A percentile compares a stretch with the other conserved stretches of the same genome.
Conservation (phyloP, 2,797 vertebrate species). For the Huso huso region DNA sequence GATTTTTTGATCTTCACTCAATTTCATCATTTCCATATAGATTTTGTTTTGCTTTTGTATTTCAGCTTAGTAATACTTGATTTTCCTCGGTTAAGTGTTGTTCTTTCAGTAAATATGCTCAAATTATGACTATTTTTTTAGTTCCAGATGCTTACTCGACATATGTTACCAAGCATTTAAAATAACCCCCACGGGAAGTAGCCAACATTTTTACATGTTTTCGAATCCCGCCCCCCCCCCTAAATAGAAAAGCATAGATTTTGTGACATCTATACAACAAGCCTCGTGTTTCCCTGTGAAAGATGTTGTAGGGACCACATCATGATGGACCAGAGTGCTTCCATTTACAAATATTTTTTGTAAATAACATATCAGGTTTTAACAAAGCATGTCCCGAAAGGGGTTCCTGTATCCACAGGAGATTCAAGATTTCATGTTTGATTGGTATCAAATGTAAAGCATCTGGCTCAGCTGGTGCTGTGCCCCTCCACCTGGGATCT, state of each 20-base stretch:
- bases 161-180: too few species aligned
- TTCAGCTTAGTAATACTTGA: too few species aligned
- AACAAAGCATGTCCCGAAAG: constrained; percentile 62
- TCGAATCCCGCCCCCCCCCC: too few species aligned
- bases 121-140: too few species aligned
- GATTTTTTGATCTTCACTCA: too few species aligned
- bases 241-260: constrained; percentile 27
- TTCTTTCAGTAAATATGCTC: too few species aligned
- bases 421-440: constrained; percentile 41
- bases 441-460: constrained; percentile 53
- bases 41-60: too few species aligned
- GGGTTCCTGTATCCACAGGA: constrained; percentile 43
- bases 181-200: too few species aligned
- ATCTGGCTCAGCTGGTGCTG: constrained; percentile 41
- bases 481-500: constrained; percentile 31
- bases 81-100: too few species aligned
- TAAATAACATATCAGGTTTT: constrained; percentile 65
- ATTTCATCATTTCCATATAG: too few species aligned
- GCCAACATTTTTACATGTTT: too few species aligned
- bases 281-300: constrained; percentile 34
- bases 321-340: constrained; percentile 40
- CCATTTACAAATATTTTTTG: constrained; percentile 78
- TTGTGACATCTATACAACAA: constrained; percentile 44
- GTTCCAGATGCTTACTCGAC: too few species aligned
- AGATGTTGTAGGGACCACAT: constrained; percentile 32